Base-by-base conservation (phyloP, 1,140 invertebrate species). In the Hycleus cichorii region DNA sequence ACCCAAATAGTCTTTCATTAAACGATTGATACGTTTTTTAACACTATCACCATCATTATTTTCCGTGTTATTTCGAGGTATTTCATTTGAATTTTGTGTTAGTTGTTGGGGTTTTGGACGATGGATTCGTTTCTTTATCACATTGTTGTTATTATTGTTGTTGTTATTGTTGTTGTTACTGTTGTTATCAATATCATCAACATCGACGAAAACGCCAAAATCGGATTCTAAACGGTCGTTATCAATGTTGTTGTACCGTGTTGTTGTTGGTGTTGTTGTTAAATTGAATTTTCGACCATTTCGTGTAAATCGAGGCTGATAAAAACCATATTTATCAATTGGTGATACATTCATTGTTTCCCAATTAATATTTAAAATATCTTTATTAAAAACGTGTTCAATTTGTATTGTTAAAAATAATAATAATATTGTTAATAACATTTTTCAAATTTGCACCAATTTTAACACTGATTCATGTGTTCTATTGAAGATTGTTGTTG, bases 1-100 rank as follows among this genome's bases (percentile, higher is more conserved):
- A 3, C 57, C 47, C 48, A 70, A 44, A 44, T 69, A 70, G 24
- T 64, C 65, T 24, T 64, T 64, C 18, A 70, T 40, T 26, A 70
- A 11, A 3, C 60, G 25, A 24, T 68, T 64, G 26, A 69, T 62
- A n/a, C 49, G 39, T 39, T 57, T 39, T 8, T 54, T 60, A 4
- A 49, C 26, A 49, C 18, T 18, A 18, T 18, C 18, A 18, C 18
- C 18, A 18, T 18, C 2, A 18, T 18, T 18, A 18, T 18, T 18
- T 18, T 18, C 18, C 18, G 18, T 42, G 46, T 8, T 44, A 10
- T 52, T 57, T 60, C 1, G 60, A 43, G 4, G 63, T 58, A 50
- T 65, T 65, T 26, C 63, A 58, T 0, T 63, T 50, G 39, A 8
- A 38, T 9, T 12, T 39, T 27, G n/a, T 59, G 42, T 18, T 8